A percentile compares a stretch with the other conserved stretches of the same genome.
Evolutionary conservation across 2,888 invertebrate species (phyloP).

Genomic region (Lucinisca nassula): DNA sequence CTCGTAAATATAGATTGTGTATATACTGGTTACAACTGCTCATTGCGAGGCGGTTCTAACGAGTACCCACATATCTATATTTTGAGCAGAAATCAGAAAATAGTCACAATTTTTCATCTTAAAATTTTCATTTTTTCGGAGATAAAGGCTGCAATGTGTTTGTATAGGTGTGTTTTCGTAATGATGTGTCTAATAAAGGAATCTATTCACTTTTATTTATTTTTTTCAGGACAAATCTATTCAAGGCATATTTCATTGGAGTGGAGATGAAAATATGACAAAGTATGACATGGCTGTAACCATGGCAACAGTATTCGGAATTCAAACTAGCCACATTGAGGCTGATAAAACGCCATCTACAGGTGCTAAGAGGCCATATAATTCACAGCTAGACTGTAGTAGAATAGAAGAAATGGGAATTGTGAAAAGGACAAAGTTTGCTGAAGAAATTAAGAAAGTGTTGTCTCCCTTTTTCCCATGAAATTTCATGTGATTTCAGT

Average conservation of each 20-base stretch:
- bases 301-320: slow-evolving; percentile 88
- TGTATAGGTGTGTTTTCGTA: too few relatives aligned
- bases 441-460: slow-evolving; percentile 83
- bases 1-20: too few relatives aligned
- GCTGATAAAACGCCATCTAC: slow-evolving; percentile 83
- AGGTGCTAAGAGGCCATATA: slow-evolving; percentile 87
- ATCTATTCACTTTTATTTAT: too few relatives aligned
- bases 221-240: slow-evolving; percentile 81
- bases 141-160: too few relatives aligned
- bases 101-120: too few relatives aligned
- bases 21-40: too few relatives aligned
- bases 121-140: too few relatives aligned
- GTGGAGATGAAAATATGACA: slow-evolving; percentile 89
- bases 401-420: slow-evolving; percentile 86
- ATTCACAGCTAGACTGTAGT: slow-evolving; percentile 86
- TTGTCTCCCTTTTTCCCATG: slow-evolving; percentile 59
- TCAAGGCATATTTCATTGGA: slow-evolving; percentile 89
- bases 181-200: too few relatives aligned
- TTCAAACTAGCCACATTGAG: slow-evolving; percentile 87
- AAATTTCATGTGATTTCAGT: too few relatives aligned
- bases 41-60: too few relatives aligned
- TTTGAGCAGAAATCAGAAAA: too few relatives aligned
- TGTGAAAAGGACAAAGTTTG: slow-evolving; percentile 87
- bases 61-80: too few relatives aligned
- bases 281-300: slow-evolving; percentile 89